Percentiles rank a stretch among this genome's conserved stretches.
phyloP scores from a whole-genome alignment of 2,888 invertebrate species.

The Agrotis clavis region DNA sequence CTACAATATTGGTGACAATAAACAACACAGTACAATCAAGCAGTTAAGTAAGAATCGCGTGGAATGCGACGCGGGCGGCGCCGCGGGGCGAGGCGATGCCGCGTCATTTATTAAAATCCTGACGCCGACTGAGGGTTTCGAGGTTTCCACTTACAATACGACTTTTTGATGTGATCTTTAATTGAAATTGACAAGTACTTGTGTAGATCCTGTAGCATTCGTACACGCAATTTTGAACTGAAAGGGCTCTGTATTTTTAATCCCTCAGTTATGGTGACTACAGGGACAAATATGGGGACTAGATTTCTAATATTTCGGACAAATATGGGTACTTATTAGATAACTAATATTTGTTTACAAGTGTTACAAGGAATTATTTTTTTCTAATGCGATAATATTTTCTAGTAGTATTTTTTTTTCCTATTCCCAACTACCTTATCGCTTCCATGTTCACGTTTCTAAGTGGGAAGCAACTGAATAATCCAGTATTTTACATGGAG shows the following conservation, averaged over 20 bases:
- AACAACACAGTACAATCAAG: slow-evolving; percentile 87
- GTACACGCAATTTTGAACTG: neutral
- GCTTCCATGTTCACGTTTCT: neutral
- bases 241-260: neutral
- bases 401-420: neutral
- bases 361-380: neutral
- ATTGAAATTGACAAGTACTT: slow-evolving; percentile 38
- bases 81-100: slow-evolving; percentile 60
- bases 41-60: slow-evolving; percentile 86
- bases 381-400: neutral
- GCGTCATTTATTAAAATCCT: slow-evolving; percentile 86
- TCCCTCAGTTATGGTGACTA: neutral
- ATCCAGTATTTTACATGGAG: too few relatives aligned
- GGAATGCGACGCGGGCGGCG: slow-evolving; percentile 77
- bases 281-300: neutral
- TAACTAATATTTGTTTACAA: too few relatives aligned
- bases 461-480: neutral
- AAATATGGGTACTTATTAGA: too few relatives aligned
- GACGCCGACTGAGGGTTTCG: slow-evolving; percentile 53
- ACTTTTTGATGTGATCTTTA: slow-evolving; percentile 40
- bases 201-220: slow-evolving; percentile 19
- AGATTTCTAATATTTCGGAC: too few relatives aligned
- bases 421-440: neutral
- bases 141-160: slow-evolving; percentile 55
- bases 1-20: slow-evolving; percentile 86